Evolutionary conservation across 53 echinoderm and acorn worm species (phyloP).

Genomic region (Paracentrotus lividus): DNA sequence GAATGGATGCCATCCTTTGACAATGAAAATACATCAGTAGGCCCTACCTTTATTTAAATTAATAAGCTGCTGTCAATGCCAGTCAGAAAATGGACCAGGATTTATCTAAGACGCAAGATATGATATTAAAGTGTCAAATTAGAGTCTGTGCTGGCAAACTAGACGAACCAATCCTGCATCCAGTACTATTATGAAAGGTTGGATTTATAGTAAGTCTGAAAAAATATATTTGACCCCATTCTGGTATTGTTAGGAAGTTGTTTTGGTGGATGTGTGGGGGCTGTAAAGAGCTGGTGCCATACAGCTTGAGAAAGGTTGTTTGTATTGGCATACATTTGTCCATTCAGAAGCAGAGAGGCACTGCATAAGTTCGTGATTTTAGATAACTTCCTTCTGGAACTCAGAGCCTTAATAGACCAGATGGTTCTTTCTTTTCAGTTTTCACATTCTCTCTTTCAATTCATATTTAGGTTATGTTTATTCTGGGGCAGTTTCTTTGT

Average conservation of each 20-base stretch:
- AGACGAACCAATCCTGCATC: not conserved
- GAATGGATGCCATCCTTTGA: too few species aligned
- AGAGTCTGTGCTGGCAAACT: too few species aligned
- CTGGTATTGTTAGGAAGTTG: not conserved
- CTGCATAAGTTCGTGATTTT: too few species aligned
- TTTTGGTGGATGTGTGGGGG: not conserved
- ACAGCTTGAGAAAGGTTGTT: not conserved
- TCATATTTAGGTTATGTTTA: not conserved
- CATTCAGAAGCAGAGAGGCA: too few species aligned
- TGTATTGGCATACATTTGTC: not conserved
- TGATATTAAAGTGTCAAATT: too few species aligned
- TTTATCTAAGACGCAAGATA: too few species aligned
- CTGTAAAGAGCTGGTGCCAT: not conserved
- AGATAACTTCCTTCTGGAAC: too few species aligned
- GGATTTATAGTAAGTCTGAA: not conserved
- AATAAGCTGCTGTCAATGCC: too few species aligned
- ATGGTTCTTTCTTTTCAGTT: not conserved
- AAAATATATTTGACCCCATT: constrained; percentile 43
- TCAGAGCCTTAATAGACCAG: too few species aligned
- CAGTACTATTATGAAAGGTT: not conserved
- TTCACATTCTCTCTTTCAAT: not conserved
- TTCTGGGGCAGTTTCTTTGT: not conserved
- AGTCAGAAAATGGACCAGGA: too few species aligned
- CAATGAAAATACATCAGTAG: too few species aligned
- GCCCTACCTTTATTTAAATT: too few species aligned